Evolutionary conservation across 2,113 vertebrate genomes (phyloP), one percentile per base, ranked within the genome.

Genomic region (Ciconia boyciana): DNA sequence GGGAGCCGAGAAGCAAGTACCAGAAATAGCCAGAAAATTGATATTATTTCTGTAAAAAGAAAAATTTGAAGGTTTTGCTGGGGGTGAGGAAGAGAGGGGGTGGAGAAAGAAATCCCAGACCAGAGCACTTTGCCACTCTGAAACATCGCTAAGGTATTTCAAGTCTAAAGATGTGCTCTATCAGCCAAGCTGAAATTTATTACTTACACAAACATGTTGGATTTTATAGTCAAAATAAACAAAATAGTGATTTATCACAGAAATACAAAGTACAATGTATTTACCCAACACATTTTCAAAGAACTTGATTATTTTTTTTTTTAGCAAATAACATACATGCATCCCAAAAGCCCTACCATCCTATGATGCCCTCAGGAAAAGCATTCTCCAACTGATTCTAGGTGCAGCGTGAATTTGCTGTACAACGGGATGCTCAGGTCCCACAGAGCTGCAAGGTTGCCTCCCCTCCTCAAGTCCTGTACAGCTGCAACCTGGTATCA

Each of bases 11-110:
- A 94, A 39, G 78, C 46, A 86, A 93, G 85, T 43, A 77, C 52
- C 46, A 95, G 79, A 95, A 96, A 94, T 83, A 91, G 54, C 21
- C 74, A 62, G 19, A 79, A 96, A 95, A 94, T 62, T 64, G 62
- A 54, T 69, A 83, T 93, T 94, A 83, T 86, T 95, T 46, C 91
- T 82, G 81, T 60, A 71, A 91, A 87, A 93, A 83, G 68, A 84
- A 83, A 86, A 84, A 68, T 43, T 2, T 58, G 51, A 89, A 75
- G n/a, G 57, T 43, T 95, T 91, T 93, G 22, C 89, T 68, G 29
- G 7, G 29, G n/a, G n/a, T 25, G 14, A 43, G 19, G 20, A 84
- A 77, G 41, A 83, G 10, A 60, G 9, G 7, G 19, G 3, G 29
- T 28, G 15, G 13, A 43, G n/a, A 51, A 75, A 74, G 66, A 84